Evolutionary conservation across 2,888 invertebrate genomes (phyloP), one percentile per base, ranked within the genome.

Genomic region (Cephus spinipes): DNA sequence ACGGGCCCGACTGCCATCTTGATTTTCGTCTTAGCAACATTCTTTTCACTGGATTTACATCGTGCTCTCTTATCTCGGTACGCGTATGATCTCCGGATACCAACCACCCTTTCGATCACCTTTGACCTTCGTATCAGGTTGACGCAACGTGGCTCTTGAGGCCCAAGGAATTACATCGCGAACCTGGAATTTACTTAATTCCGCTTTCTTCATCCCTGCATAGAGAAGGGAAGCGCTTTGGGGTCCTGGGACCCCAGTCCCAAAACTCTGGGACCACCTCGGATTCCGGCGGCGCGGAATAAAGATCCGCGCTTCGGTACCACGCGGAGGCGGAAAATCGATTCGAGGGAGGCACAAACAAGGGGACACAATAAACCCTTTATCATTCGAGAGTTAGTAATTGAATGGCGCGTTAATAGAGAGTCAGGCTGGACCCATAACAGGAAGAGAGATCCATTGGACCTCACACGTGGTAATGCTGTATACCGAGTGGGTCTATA

Each of bases 401-500:
- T 83, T 82, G 81, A 82, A 84, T 83, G 81, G 81, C 77, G 81
- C 79, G 81, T 84, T 84, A 82, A 82, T 80, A 80, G 87, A 77
- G 31, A 55, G 55, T 55, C 55, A 55, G 55, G 55, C 55, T 55
- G 55, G 55, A 55, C 55, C 55, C 55, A 55, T 55, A 55, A 9
- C 23, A 23, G 55, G 55, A 55, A 55, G 55, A 55, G 55, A 55
- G 55, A 55, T 23, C 55, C 23, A 23, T 15, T 55, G 55, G 55
- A 86, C 85, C 86, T 83, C 87, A 85, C 87, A 84, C 85, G 83
- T 80, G 75, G 83, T 15, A 23, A 55, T 55, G 9, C 9, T 55
- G 55, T 55, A 55, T 23, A 23, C 9, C 55, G 2, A 55, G 55
- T 40, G 40, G 4, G 15, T 40, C 12, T 15, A 15, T 40, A 40